A percentile compares a stretch with the other conserved stretches of the same genome.
Conservation (phyloP, 2,888 invertebrate genomes). For the Pomacea canaliculata region DNA sequence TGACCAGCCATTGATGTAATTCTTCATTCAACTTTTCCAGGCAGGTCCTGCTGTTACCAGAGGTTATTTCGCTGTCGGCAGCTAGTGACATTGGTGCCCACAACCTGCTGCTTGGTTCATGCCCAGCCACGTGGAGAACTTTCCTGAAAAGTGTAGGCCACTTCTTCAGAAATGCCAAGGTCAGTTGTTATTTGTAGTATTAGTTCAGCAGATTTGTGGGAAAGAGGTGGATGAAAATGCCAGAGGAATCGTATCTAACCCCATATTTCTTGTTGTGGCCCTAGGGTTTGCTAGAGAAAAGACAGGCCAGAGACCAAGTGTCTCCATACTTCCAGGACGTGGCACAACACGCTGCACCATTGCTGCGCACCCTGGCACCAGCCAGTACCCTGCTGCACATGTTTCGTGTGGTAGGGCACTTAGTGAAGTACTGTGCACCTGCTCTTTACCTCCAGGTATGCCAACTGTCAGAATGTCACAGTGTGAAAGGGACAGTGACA, state of each 20-base stretch:
- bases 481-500: no score
- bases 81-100: not conserved
- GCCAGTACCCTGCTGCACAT: constrained; percentile 41
- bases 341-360: constrained; percentile 40
- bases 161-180: not conserved
- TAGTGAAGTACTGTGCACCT: constrained; percentile 58
- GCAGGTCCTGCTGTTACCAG: no score
- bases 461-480: no score
- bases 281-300: constrained; percentile 54
- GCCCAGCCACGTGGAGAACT: not conserved
- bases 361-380: constrained; percentile 40
- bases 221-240: no score
- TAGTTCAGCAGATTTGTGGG: no score
- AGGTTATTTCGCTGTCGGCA: no score
- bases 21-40: no score
- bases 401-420: constrained; percentile 49
- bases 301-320: constrained; percentile 45
- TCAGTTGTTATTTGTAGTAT: not conserved
- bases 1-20: no score
- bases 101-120: no score
- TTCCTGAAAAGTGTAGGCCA: not conserved
- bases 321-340: constrained; percentile 49
- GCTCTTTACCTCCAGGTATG: constrained; percentile 57
- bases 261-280: not conserved
- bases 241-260: no score